Conservation (phyloP, 2,888 invertebrate genomes). For the Ennomos erosarius region DNA sequence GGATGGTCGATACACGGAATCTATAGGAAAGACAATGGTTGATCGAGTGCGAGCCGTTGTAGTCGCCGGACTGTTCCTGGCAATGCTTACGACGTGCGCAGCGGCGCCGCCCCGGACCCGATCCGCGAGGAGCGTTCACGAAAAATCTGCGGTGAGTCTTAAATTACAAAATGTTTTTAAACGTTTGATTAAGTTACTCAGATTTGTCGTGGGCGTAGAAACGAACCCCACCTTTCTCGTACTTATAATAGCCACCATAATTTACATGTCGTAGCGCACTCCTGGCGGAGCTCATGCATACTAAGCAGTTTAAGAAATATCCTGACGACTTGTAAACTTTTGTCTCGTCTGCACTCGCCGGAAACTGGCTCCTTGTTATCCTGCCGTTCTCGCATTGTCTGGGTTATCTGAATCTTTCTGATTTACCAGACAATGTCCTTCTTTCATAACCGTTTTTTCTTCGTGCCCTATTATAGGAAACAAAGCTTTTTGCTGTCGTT, state of each 20-base stretch:
- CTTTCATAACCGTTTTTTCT: constrained; percentile 53
- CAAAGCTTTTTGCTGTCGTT: constrained; percentile 44
- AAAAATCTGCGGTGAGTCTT: constrained; percentile 70
- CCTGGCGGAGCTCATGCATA: constrained; percentile 64
- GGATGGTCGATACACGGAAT: constrained; percentile 62
- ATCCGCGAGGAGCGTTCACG: constrained; percentile 59
- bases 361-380: constrained; percentile 72
- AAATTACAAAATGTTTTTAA: constrained; percentile 16
- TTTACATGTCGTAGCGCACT: constrained; percentile 56
- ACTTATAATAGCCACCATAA: constrained; percentile 48
- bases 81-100: constrained; percentile 62
- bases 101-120: constrained; percentile 66
- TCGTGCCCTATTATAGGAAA: constrained; percentile 47
- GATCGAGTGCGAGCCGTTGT: constrained; percentile 60
- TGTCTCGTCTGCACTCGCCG: constrained; percentile 69
- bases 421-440: constrained; percentile 64
- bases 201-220: constrained; percentile 37
- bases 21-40: constrained; percentile 71
- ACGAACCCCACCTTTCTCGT: constrained; percentile 43
- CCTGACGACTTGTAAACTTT: constrained; percentile 67
- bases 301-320: constrained; percentile 67
- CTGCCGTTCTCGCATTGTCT: constrained; percentile 70
- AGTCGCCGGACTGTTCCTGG: constrained; percentile 65
- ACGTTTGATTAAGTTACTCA: constrained; percentile 17
- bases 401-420: constrained; percentile 66